Evolutionary conservation across 2,888 invertebrate genomes (phyloP).

Genomic region (Hypercompe scribonia): DNA sequence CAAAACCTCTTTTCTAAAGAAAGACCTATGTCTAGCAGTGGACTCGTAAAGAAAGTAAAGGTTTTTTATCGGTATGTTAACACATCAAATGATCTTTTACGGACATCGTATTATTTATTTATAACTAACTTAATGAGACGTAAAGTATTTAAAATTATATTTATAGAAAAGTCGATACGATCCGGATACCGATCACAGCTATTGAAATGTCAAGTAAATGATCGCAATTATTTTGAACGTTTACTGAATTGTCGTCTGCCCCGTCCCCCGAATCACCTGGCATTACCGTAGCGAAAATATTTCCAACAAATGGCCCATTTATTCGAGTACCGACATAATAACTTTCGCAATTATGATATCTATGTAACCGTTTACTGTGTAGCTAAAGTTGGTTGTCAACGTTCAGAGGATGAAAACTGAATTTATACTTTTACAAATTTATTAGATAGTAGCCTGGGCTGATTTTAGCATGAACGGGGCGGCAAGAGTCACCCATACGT

Average conservation of each 20-base stretch:
- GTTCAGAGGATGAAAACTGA: neutral
- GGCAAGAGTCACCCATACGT: too few relatives aligned
- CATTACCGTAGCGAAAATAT: conserved; percentile 82
- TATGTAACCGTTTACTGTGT: conserved; percentile 61
- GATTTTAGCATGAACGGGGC: too few relatives aligned
- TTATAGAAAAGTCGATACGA: conserved; percentile 58
- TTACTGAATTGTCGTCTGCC: conserved; percentile 75
- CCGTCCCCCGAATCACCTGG: conserved; percentile 79
- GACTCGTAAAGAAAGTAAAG: too few relatives aligned
- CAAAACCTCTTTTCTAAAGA: neutral
- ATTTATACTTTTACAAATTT: too few relatives aligned
- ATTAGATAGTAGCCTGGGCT: too few relatives aligned
- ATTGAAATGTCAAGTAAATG: conserved; percentile 83
- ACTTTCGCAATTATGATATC: conserved; percentile 79
- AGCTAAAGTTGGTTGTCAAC: conserved; percentile 34
- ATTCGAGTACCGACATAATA: conserved; percentile 77
- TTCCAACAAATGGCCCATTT: conserved; percentile 81
- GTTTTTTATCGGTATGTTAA: neutral
- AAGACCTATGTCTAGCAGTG: neutral
- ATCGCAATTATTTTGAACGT: conserved; percentile 80
- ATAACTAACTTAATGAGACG: neutral
- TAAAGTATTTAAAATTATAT: conserved; percentile 53
- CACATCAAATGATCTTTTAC: neutral
- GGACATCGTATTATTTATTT: neutral
- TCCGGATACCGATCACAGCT: conserved; percentile 74